Evolutionary conservation across 2,888 invertebrate species (phyloP), one percentile per base, ranked within the genome.

Genomic region (Leucophora obtusa): DNA sequence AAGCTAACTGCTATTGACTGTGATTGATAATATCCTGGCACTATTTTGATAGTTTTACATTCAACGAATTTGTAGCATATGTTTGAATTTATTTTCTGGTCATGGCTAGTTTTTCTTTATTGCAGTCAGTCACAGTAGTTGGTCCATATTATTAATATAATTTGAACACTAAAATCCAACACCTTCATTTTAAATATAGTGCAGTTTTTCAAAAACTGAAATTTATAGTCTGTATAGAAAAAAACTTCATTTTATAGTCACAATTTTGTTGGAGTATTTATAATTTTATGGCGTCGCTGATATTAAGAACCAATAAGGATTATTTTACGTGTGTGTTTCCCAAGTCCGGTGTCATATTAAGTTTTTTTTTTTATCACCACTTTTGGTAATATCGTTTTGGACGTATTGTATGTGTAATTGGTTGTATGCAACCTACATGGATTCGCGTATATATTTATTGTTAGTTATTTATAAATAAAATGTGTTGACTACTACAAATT

Each of bases 401-500:
- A n/a, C n/a, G 59, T 59, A 38, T 28, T 60, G 43, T 43, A 1
- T 18, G 10, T 59, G 14, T 50, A 50, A 50, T 60, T 28, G 43
- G 43, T 11, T 47, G 14, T n/a, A 28, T 28, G 28, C 6, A 28
- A 28, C 28, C 14, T 18, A 56, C 5, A 59, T 6, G 14, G 35
- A 24, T 28, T 24, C 8, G 28, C 9, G 14, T 54, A 7, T 56
- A 4, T 24, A 28, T 10, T 56, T 28, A 28, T 24, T 24, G 14
- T 28, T 28, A 24, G 11, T 59, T 51, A 53, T 59, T 59, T 35
- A 18, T 54, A 21, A 21, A 35, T 28, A 66, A 28, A 33, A 28
- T 47, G 11, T 60, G 47, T 68, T 68, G 68, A 62, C 33, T 60
- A 15, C 7, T 35, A 54, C 60, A 75, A 68, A 75, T 75, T 62